Percentiles rank a stretch among this genome's conserved stretches.
phyloP scores from a whole-genome alignment of 2,888 invertebrate genomes.

The Criorhina ranunculi region DNA sequence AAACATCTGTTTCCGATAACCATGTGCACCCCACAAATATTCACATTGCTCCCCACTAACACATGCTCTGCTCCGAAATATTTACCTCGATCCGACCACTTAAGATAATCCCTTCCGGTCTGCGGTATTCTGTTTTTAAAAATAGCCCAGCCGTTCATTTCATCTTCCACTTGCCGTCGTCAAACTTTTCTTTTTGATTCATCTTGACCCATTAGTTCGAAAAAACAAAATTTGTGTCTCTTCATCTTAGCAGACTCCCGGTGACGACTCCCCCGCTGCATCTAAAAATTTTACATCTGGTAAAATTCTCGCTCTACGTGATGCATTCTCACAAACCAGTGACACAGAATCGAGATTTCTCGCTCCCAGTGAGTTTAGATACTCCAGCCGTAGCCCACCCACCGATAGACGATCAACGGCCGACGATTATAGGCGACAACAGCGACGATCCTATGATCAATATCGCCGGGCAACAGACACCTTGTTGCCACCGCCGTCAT shows the following conservation, averaged over 20 bases:
- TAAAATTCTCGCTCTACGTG: constrained; percentile 81
- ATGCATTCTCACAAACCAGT: constrained; percentile 84
- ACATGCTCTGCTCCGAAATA: constrained; percentile 22
- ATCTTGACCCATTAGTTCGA: constrained; percentile 63
- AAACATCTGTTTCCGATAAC: constrained; percentile 39
- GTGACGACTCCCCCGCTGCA: constrained; percentile 70
- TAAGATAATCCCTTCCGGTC: constrained; percentile 57
- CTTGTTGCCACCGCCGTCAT: constrained; percentile 77
- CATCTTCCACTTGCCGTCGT: constrained; percentile 59
- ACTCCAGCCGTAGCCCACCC: constrained; percentile 78
- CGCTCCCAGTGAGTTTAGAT: constrained; percentile 75
- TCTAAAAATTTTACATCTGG: constrained; percentile 78
- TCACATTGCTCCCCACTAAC: constrained; percentile 12
- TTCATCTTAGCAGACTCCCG: constrained; percentile 48
- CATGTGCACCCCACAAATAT: constrained; percentile 5
- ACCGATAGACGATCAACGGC: constrained; percentile 76
- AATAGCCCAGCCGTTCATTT: constrained; percentile 8
- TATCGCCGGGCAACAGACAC: constrained; percentile 81
- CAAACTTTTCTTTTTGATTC: constrained; percentile 26
- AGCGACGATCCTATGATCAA: constrained; percentile 80
- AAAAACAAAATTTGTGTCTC: constrained; percentile 21
- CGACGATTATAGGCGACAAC: constrained; percentile 71
- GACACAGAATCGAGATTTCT: constrained; percentile 81
- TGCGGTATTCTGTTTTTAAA: constrained; percentile 5
- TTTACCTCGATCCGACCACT: constrained; percentile 30